Evolutionary conservation across 2,113 vertebrate genomes (phyloP), one percentile per base, ranked within the genome.

Genomic region (Alethe castanea): DNA sequence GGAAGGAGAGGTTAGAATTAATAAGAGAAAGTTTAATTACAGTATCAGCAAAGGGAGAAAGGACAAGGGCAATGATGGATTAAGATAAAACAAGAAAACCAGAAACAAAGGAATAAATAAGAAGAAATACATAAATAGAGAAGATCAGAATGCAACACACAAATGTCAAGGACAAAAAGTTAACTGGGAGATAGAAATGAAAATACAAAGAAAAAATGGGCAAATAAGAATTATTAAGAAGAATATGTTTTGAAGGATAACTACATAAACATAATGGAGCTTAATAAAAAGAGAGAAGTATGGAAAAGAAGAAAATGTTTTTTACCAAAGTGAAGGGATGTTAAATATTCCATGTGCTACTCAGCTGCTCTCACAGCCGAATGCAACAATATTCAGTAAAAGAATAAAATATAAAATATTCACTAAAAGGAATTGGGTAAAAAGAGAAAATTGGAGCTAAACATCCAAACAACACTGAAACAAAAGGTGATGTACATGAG

Each of bases 21-120:
- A 47, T 26, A 77, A 44, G 5, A 6, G 18, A 62, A 84, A 62
- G 20, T 48, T 50, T 52, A 74, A 88, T 64, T 76, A 65, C 12
- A 81, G 23, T n/a, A 72, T 17, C 11, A 65, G 19, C 25, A 86
- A 88, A 76, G 15, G 28, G 22, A n/a, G 6, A 20, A 24, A 26
- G 7, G 11, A 9, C 8, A 38, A 2, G 1, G 0, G 5, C 6
- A 29, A 35, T 18, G 38, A 42, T 24, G 20, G 36, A 42, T 19
- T 48, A 47, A 90, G 28, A 42, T 36, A 88, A 82, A 86, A 77
- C 22, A 26, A 54, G 23, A 91, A 88, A 86, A 74, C 7, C 48
- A 12, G 54, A 81, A 91, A 64, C 11, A 78, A 72, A 60, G 29
- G 10, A 54, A 29, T 78, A 86, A 88, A 38, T 66, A 66, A 60